Evolutionary conservation across 1,140 invertebrate species (phyloP), one percentile per base, ranked within the genome.

Genomic region (Drosophila nigromelanica): DNA sequence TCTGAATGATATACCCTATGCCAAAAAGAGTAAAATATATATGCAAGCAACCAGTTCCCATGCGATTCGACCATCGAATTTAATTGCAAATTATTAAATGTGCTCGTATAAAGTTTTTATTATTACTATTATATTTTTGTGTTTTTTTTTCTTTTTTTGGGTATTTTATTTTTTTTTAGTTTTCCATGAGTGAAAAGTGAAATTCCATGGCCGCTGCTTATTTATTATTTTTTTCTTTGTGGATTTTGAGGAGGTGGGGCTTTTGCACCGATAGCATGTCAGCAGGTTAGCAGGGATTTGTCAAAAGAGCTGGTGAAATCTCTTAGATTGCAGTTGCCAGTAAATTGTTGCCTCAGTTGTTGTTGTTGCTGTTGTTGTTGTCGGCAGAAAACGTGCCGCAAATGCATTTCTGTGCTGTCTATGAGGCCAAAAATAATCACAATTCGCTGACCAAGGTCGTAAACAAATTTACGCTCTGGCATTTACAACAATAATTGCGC

Each of bases 281-380:
- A 87, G 78, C 81, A 56, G 82, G 81, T 87, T 87, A 86, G 81
- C 81, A 86, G 81, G 82, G 82, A 86, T 86, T 87, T 86, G 70
- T 73, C 71, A 66, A 74, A 69, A 59, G 37, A 39, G 58, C 50
- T 64, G 81, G 74, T 66, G 78, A 81, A 86, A 86, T 85, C 70
- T 78, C 33, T 45, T 39, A 58, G 52, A 50, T 54, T 39, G 40
- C 67, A 37, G 40, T 45, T 43, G 33, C n/a, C 27, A 27, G 15
- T 24, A 1, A 10, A 37, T 37, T 45, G 27, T 45, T 54, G 55
- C 21, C 39, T 45, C 14, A 18, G 39, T 24, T 37, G 39, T 14
- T 54, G 42, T 21, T 47, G 42, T 1, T 63, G 39, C 11, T 50
- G 55, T 7, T 35, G 14, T 18, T 39, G 58, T 39, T 10, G 8